Evolutionary conservation across 2,797 vertebrate genomes (phyloP), one percentile per base, ranked within the genome.

Genomic region (Centropyge bicolor): DNA sequence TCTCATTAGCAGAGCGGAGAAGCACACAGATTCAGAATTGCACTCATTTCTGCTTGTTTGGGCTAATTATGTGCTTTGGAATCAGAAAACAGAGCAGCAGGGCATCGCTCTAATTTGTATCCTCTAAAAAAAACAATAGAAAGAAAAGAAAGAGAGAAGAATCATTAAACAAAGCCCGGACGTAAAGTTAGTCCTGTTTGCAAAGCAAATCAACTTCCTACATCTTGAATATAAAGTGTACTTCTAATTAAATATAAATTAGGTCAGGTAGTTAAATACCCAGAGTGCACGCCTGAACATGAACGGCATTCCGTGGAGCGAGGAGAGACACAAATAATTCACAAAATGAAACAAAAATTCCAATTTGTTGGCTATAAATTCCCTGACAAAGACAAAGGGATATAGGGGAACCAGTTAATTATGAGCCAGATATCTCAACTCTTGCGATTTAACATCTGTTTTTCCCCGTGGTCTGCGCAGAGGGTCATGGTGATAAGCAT

Each of bases 61-160:
- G 90, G 85, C 92, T 93, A 93, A 95, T 95, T 93, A 93, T 89
- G 86, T 89, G 89, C 89, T 91, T 92, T 91, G 90, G 91, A 94
- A 90, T 87, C 90, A 91, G 90, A 83, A 90, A 89, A 82, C 82
- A 83, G 80, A 94, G 89, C 93, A 95, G 94, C 92, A 84, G 92
- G 92, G 88, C 90, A 90, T 90, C 88, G 7, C 79, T 93, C 88
- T 94, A 89, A 94, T 95, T 94, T 94, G 84, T 92, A 83, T 86
- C 60, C 55, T 90, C 83, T 85, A 67, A 63, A 86, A 88, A 36
- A 77, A n/a, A 56, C 35, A 59, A 10, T 22, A 56, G 54, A 82
- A 88, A 86, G 77, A 72, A 62, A 73, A 56, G 74, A 63, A 71
- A 4, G 56, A 74, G 3, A 56, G 13, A 59, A 31, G 16, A 71